Evolutionary conservation across 2,797 vertebrate genomes (phyloP), one percentile per base, ranked within the genome.

Genomic region (Ibycter americanus): DNA sequence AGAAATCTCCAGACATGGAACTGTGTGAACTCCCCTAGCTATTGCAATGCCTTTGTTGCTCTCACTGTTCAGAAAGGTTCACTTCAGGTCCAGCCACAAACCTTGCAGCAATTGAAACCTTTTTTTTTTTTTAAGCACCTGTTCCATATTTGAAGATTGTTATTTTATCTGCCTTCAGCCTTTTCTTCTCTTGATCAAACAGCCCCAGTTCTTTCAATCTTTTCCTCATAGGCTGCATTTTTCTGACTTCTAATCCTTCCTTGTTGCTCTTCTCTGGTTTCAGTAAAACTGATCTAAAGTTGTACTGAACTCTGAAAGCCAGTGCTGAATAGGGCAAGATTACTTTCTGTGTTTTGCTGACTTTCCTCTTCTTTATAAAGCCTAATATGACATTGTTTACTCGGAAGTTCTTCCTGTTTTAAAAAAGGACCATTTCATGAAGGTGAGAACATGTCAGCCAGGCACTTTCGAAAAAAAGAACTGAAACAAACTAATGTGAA

Each of bases 371-470:
- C 46, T 90, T 92, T 76, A 25, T 73, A 83, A 90, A 90, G 40
- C 34, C 55, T 70, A 73, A 56, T 54, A 44, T 44, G 66, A 90
- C 42, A 66, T 18, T 56, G 34, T 71, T 95, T 90, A 79, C 58
- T 62, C 8, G 2, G 32, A 87, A 95, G 58, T 77, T 87, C 86
- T 92, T 95, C 93, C 78, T 93, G 86, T 51, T 95, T 89, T 59
- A 47, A 51, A 82, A 82, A 76, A 61, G 55, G 58, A 83, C 65
- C 29, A 7, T 61, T 86, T 96, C 6, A 6, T n/a, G 55, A 87
- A 96, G 90, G 90, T 89, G 67, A 87, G 63, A 93, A 85, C 44
- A 68, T 1, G 74, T 74, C 93, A 85, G 59, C 36, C 59, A 77
- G 27, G 29, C 47, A 38, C 47, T 80, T 93, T 34, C 0, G 0